phyloP scores from a whole-genome alignment of 2,113 vertebrate genomes.

The Girardinichthys multiradiatus region DNA sequence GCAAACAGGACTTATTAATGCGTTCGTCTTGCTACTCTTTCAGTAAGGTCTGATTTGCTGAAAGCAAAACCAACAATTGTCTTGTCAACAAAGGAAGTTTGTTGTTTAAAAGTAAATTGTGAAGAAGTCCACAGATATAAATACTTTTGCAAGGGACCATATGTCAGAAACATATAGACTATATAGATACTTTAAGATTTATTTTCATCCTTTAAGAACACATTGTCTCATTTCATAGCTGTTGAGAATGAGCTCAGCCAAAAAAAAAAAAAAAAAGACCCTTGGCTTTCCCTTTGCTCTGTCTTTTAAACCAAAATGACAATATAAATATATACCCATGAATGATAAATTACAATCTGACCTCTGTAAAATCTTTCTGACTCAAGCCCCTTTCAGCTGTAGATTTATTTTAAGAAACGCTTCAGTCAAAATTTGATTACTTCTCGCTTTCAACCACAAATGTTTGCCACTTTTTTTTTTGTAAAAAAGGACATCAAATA shows the following conservation, averaged over 20 bases:
- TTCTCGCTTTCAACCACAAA: slow-evolving; percentile 43
- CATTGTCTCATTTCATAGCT: too few species aligned
- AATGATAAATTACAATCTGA: slow-evolving; percentile 9
- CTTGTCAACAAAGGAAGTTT: neutral
- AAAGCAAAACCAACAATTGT: neutral
- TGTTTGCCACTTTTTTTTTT: slow-evolving; percentile 19
- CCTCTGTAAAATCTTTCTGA: slow-evolving; percentile 17
- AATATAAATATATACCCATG: slow-evolving; percentile 20
- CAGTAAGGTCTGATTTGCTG: too few species aligned
- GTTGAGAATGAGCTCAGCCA: too few species aligned
- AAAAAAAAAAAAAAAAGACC: too few species aligned
- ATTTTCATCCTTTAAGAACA: too few species aligned
- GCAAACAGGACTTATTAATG: too few species aligned
- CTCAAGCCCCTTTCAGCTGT: slow-evolving; percentile 49
- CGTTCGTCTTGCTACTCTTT: too few species aligned
- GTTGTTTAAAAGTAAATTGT: neutral
- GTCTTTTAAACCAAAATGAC: neutral
- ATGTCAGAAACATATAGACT: neutral
- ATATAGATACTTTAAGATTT: too few species aligned
- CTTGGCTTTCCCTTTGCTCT: neutral
- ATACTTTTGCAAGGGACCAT: neutral
- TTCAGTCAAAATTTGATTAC: slow-evolving; percentile 68
- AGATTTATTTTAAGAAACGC: slow-evolving; percentile 22
- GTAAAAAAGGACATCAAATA: slow-evolving; percentile 48
- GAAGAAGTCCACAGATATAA: neutral